Evolutionary conservation across 1,140 invertebrate species (phyloP).

Genomic region (Megalopta genalis): DNA sequence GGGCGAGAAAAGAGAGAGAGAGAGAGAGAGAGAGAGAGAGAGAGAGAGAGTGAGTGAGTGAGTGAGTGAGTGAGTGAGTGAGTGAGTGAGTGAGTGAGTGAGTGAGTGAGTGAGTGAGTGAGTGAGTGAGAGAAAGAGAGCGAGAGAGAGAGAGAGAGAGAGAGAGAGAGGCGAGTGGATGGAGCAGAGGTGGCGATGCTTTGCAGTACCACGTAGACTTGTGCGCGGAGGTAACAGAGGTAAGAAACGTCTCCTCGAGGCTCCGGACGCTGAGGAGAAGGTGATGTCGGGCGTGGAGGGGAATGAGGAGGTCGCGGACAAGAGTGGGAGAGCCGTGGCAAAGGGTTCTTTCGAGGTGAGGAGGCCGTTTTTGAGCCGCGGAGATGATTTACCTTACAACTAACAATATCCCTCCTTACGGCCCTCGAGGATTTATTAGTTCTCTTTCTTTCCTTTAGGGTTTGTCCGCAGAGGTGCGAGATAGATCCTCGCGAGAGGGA

Average conservation of each 20-base stretch:
- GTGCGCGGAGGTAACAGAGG: constrained; percentile 60
- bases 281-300: neutral
- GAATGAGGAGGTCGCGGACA: neutral
- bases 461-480: constrained; percentile 43
- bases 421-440: constrained; percentile 77
- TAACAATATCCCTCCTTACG: constrained; percentile 79
- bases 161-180: neutral
- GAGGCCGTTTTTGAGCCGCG: constrained; percentile 71
- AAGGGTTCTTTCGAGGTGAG: constrained; percentile 59
- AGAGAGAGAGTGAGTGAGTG: neutral
- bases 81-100: neutral
- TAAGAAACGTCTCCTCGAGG: constrained; percentile 70
- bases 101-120: neutral
- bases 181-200: constrained; percentile 55
- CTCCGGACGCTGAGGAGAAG: constrained; percentile 34
- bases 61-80: neutral
- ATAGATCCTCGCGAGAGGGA: constrained; percentile 37
- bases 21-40: too few relatives aligned
- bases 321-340: constrained; percentile 34
- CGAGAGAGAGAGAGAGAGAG: neutral
- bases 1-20: neutral
- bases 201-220: constrained; percentile 40
- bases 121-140: neutral
- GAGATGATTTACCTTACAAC: constrained; percentile 80
- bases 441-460: constrained; percentile 68